Evolutionary conservation across 2,113 vertebrate genomes (phyloP).

Genomic region (Phaethon lepturus): DNA sequence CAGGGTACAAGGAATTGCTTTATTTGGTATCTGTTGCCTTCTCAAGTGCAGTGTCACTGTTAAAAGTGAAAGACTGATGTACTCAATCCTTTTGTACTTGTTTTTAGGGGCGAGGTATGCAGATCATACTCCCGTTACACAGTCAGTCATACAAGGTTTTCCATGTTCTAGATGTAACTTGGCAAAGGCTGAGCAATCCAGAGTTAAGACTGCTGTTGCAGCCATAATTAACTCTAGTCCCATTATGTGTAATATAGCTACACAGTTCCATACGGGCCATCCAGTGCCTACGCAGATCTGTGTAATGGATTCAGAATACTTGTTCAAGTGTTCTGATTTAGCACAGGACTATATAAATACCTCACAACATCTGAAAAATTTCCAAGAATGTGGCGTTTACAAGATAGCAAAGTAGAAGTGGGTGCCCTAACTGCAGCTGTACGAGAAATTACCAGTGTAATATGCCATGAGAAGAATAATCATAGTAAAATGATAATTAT

Average conservation of each 20-base stretch:
- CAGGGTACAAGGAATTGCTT: slow-evolving; percentile 52
- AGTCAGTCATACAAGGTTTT: slow-evolving; percentile 4
- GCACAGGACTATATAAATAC: background rate
- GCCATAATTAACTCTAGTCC: background rate
- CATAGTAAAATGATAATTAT: background rate
- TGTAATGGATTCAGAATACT: background rate
- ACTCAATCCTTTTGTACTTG: background rate
- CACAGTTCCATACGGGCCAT: background rate
- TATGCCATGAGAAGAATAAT: background rate
- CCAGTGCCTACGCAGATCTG: background rate
- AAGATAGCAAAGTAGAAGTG: background rate
- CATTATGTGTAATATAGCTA: background rate
- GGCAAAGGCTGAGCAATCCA: slow-evolving; percentile 26
- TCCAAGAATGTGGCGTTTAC: background rate
- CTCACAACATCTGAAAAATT: background rate
- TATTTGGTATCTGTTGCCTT: slow-evolving; percentile 36
- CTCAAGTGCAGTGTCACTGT: background rate
- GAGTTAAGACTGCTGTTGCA: background rate
- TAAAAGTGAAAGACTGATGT: background rate
- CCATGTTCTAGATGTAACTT: background rate
- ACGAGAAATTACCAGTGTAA: background rate
- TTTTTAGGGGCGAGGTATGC: background rate
- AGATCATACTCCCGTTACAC: background rate
- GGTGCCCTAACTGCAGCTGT: background rate
- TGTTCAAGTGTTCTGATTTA: background rate